A percentile compares a stretch with the other conserved stretches of the same genome.
Evolutionary conservation across 2,113 vertebrate genomes (phyloP).

Genomic region (Promerops cafer): DNA sequence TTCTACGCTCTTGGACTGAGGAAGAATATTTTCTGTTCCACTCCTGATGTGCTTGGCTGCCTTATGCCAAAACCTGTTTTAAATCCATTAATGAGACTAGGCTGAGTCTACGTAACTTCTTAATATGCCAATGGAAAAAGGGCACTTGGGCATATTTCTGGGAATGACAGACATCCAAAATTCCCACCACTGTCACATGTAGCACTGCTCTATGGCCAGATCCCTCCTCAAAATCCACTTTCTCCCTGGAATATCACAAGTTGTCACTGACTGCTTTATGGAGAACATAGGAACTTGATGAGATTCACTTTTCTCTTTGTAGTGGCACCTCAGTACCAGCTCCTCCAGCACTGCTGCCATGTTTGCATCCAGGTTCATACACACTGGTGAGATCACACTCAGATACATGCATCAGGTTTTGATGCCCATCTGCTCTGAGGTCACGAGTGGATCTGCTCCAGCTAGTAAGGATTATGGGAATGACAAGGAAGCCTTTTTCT

Average conservation of each 20-base stretch:
- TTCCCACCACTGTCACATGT: neutral
- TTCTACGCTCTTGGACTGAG: neutral
- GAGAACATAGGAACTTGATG: neutral
- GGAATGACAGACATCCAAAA: neutral
- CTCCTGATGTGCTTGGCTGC: neutral
- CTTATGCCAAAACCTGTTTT: constrained; percentile 15
- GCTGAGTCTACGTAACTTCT: neutral
- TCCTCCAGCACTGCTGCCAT: rapidly evolving
- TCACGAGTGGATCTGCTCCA: neutral
- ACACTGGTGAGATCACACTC: rapidly evolving
- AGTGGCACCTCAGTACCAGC: neutral
- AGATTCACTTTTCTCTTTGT: neutral
- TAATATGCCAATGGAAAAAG: neutral
- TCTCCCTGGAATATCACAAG: neutral
- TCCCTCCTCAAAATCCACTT: neutral
- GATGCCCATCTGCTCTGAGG: neutral
- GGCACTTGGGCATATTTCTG: neutral
- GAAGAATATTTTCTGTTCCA: constrained; percentile 37
- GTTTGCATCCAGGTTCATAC: neutral
- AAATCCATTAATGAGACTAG: constrained; percentile 21
- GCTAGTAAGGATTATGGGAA: neutral
- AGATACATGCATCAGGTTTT: neutral
- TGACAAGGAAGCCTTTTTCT: neutral
- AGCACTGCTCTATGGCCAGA: neutral
- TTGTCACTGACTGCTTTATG: neutral